Base-by-base conservation (phyloP, 1,140 invertebrate species). In the Battus philenor region DNA sequence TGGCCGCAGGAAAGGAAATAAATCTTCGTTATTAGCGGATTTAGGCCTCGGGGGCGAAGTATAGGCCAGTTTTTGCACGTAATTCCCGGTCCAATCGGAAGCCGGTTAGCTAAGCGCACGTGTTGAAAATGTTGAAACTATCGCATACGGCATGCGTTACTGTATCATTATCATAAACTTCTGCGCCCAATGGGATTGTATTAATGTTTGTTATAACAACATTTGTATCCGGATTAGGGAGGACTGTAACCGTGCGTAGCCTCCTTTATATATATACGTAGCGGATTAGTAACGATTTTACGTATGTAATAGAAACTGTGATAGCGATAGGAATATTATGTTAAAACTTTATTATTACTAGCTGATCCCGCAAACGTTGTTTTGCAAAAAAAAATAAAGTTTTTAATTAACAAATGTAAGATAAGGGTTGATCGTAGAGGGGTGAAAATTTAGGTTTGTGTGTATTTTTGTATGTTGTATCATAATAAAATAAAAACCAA, bases 121-220 rank as follows among this genome's bases (percentile, higher is more conserved):
- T 56, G 47, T 43, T 20, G 53, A 55, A 55, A 55, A 55, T 55
- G 47, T 34, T 18, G 31, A 49, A 55, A 50, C 44, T 47, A 55
- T 55, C 20, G 43, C 44, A 11, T 44, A 33, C 17, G 20, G 24
- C 29, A 36, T 36, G 22, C 47, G 20, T 41, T 27, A 41, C 38
- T 9, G 8, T n/a, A 26, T 9, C 38, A 41, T 41, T 41, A 41
- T 41, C 38, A 41, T 41, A 41, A 41, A 41, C 24, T 15, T 27
- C 32, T 6, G 9, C 22, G 38, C 26, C 33, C 27, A 18, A 39
- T 15, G 26, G 44, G 48, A 50, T 50, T 50, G 44, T 39, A 39
- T 50, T 50, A 50, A 50, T 36, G 41, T 50, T 44, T 38, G 26
- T 41, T 29, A 27, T 29, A 27, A 41, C 38, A 36, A 36, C 33